phyloP scores from a whole-genome alignment of 2,797 vertebrate species.

The Sebastes itinus region DNA sequence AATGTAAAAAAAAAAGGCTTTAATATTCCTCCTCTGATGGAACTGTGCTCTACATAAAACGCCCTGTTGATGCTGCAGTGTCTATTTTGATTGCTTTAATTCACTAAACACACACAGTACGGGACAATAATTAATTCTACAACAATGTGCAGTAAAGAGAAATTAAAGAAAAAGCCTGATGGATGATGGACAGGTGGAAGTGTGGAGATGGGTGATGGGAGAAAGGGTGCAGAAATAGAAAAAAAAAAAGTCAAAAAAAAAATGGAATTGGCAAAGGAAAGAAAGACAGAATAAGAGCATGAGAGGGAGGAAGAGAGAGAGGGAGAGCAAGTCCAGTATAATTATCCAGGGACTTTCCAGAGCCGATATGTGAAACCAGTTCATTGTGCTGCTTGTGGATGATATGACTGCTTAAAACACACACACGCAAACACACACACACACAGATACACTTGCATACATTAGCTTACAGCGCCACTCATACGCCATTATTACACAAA shows the following conservation, averaged over 20 bases:
- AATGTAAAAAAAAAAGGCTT: slow-evolving; percentile 16
- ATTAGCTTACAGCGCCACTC: slow-evolving; percentile 1
- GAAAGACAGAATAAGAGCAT: slow-evolving; percentile 1
- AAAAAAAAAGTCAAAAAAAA: neutral
- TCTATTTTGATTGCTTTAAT: neutral
- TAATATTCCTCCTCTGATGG: slow-evolving; percentile 32
- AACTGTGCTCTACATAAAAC: neutral
- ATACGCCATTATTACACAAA: slow-evolving; percentile 19
- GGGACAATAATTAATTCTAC: neutral
- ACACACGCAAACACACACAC: slow-evolving; percentile 5
- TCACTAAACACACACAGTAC: neutral
- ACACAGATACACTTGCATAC: slow-evolving; percentile 1
- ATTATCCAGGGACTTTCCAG: slow-evolving; percentile 85
- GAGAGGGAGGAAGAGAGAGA: slow-evolving; percentile 20
- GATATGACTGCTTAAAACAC: slow-evolving; percentile 64
- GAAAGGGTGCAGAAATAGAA: neutral
- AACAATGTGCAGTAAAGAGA: neutral
- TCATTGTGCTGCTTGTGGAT: slow-evolving; percentile 73
- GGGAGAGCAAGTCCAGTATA: slow-evolving; percentile 65
- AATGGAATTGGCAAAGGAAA: neutral
- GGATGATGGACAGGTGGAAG: neutral
- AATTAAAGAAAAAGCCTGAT: neutral
- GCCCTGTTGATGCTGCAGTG: neutral
- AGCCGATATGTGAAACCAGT: slow-evolving; percentile 81
- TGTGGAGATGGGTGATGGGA: neutral